These are phyloP conservation scores for Dissostichus mawsoni DNA, from an alignment of 2,113 vertebrate species.

Conservation along the genomic window DNA sequence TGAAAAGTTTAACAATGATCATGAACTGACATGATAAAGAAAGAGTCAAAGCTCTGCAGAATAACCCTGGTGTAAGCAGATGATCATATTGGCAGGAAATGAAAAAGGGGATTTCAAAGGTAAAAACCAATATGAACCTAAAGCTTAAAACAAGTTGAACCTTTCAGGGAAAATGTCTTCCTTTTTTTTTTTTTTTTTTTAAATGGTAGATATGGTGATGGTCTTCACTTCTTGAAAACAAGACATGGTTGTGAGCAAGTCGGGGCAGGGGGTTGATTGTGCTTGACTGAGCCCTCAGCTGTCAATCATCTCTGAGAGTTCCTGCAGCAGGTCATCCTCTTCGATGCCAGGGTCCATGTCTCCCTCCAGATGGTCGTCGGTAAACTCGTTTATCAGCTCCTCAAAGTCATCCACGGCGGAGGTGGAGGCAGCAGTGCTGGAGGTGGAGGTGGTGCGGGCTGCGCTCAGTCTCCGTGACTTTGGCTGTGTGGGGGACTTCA, in stretches of 20 bases:
- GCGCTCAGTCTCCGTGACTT: slow-evolving; percentile 85
- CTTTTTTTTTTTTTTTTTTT: not conserved
- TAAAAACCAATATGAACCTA: slow-evolving; percentile 5
- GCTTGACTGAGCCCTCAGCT: slow-evolving; percentile 76
- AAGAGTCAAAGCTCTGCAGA: not conserved
- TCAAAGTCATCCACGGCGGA: slow-evolving; percentile 92
- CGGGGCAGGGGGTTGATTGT: not conserved
- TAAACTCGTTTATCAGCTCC: slow-evolving; percentile 94
- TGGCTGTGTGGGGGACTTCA: slow-evolving; percentile 49
- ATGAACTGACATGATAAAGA: slow-evolving; percentile 4
- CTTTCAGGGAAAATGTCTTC: not conserved
- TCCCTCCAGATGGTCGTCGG: slow-evolving; percentile 90
- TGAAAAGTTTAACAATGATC: not conserved
- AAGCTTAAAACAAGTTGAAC: slow-evolving; percentile 14
- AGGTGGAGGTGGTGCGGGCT: slow-evolving; percentile 62
- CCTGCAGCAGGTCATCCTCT: slow-evolving; percentile 94
- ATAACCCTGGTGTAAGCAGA: not conserved
- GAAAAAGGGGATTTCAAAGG: slow-evolving; percentile 8
- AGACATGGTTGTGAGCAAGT: not conserved
- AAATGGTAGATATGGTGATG: not conserved
- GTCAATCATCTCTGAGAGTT: slow-evolving; percentile 96
- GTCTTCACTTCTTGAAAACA: slow-evolving; percentile 2
- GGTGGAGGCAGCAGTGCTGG: slow-evolving; percentile 62
- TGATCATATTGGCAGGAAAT: slow-evolving; percentile 9
- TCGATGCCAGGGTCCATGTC: slow-evolving; percentile 91